Percentiles rank a stretch among this genome's conserved stretches.
Evolutionary conservation across 2,797 vertebrate genomes (phyloP).

Genomic region (Cygnus olor): DNA sequence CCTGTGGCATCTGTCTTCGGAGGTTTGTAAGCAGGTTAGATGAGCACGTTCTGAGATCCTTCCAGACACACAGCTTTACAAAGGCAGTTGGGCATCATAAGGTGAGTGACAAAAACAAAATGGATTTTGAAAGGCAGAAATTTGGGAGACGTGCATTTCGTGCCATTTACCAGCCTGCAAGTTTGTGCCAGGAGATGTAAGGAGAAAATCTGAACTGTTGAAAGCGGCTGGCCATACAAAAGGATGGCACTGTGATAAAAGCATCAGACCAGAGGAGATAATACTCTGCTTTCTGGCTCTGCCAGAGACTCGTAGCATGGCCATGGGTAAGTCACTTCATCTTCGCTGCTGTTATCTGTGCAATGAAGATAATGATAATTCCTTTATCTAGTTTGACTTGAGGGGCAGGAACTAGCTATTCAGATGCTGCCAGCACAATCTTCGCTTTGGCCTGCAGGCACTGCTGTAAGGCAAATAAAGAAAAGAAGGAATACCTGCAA

Average conservation of each 20-base stretch:
- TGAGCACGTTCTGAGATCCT: background rate
- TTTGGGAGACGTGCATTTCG: background rate
- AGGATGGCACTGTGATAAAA: conserved; percentile 22
- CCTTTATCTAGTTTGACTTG: conserved; percentile 20
- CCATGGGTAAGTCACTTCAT: conserved; percentile 7
- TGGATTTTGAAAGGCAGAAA: background rate
- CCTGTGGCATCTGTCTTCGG: background rate
- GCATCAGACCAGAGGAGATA: background rate
- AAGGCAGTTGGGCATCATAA: background rate
- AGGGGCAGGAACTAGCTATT: conserved; percentile 23
- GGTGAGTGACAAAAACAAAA: background rate
- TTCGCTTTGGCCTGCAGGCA: conserved; percentile 48
- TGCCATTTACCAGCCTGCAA: background rate
- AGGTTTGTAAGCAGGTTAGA: conserved; percentile 9
- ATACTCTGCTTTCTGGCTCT: background rate
- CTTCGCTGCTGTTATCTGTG: background rate
- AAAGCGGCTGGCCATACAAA: background rate
- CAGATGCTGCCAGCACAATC: conserved; percentile 30
- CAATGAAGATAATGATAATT: conserved; percentile 37
- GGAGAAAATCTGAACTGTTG: background rate
- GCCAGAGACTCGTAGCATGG: background rate
- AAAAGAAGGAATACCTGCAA: conserved; percentile 61
- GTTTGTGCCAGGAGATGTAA: background rate
- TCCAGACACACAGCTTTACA: background rate
- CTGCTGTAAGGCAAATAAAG: conserved; percentile 58